Conservation (phyloP, 2,888 invertebrate genomes). For the Dione vanillae region DNA sequence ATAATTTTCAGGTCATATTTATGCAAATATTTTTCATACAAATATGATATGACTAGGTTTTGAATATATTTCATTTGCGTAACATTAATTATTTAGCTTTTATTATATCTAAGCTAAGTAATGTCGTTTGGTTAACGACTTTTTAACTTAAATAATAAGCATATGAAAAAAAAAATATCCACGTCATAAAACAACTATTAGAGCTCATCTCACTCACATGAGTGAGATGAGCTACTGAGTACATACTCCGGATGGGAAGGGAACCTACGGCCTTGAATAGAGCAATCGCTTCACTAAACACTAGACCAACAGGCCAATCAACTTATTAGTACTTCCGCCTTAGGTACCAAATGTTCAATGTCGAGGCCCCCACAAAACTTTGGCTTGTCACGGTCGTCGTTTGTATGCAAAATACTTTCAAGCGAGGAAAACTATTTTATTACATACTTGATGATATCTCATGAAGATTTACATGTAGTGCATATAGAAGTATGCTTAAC, state of each 20-base stretch:
- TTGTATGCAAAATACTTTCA: constrained; percentile 57
- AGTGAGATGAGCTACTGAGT: too few relatives aligned
- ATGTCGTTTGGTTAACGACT: too few relatives aligned
- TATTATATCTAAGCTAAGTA: too few relatives aligned
- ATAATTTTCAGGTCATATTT: too few relatives aligned
- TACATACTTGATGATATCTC: constrained; percentile 28
- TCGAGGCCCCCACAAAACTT: constrained; percentile 48
- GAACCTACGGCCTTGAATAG: neutral
- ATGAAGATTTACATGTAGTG: neutral
- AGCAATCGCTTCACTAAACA: constrained; percentile 8
- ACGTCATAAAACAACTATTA: neutral
- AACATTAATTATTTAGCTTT: too few relatives aligned
- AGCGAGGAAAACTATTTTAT: constrained; percentile 61
- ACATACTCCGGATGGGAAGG: neutral
- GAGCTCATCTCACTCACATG: neutral
- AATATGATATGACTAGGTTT: too few relatives aligned
- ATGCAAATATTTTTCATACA: too few relatives aligned
- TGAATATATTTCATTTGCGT: too few relatives aligned
- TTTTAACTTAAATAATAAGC: too few relatives aligned
- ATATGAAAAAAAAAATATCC: too few relatives aligned
- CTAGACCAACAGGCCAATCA: constrained; percentile 15
- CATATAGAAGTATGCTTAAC: neutral
- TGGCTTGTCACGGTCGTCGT: constrained; percentile 49
- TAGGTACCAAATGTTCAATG: constrained; percentile 31
- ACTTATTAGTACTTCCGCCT: constrained; percentile 29